Evolutionary conservation across 2,888 invertebrate species (phyloP).

Genomic region (Apamea sordens): DNA sequence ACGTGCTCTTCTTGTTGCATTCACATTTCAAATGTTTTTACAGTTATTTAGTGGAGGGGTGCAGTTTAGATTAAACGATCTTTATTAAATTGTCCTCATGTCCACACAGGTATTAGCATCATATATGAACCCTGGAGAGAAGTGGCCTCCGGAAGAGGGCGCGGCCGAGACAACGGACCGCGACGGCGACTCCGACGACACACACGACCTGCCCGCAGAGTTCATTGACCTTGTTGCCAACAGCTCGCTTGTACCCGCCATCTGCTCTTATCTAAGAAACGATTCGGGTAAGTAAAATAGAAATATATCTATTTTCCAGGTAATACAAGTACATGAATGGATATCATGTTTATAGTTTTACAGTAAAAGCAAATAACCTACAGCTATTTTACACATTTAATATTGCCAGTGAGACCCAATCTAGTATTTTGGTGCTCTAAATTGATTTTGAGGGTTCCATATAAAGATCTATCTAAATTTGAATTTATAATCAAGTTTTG

Average conservation of each 20-base stretch:
- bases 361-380: neutral
- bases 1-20: neutral
- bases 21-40: neutral
- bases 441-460: neutral
- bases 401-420: neutral
- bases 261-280: constrained; percentile 97
- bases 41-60: neutral
- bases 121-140: constrained; percentile 95
- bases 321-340: neutral
- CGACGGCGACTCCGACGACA: constrained; percentile 71
- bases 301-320: neutral
- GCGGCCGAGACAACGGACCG: constrained; percentile 81
- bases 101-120: constrained; percentile 93
- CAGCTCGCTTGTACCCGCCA: constrained; percentile 96
- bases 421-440: neutral
- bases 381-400: neutral
- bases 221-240: constrained; percentile 94
- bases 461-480: neutral
- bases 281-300: constrained; percentile 91
- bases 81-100: neutral
- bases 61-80: neutral
- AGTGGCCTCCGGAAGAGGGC: constrained; percentile 87
- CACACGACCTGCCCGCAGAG: constrained; percentile 91
- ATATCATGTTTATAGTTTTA: neutral
- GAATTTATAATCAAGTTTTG: neutral